Base-by-base conservation (phyloP, 1,140 invertebrate genomes). In the Neodiprion pinetum region DNA sequence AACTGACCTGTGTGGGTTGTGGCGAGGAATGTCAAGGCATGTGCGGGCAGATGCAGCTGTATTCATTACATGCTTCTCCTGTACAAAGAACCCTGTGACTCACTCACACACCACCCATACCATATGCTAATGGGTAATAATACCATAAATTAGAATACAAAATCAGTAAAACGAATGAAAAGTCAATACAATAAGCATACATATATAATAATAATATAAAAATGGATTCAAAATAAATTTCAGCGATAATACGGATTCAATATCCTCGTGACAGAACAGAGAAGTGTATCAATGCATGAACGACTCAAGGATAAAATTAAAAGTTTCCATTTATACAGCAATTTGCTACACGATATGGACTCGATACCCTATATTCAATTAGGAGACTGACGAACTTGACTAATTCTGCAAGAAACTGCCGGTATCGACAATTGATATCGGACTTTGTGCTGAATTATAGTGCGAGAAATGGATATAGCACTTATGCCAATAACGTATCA, bases 21-120 rank as follows among this genome's bases (percentile, higher is more conserved):
- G 85, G 79, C 87, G 87, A 88, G 85, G 84, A 85, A 84, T 86
- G 83, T 88, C 87, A 80, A 88, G 84, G 84, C 79, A 83, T 74
- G 86, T 85, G 81, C 87, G 87, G 79, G 75, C 81, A 87, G 84
- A 74, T 80, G 84, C 82, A 85, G 86, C 73, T 75, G 83, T 82
- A 83, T 80, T 87, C 82, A 83, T 80, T 86, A 87, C 85, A 85
- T 88, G 87, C 84, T 87, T 88, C 80, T 88, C 87, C 87, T 88
- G 86, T 85, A 88, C 86, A 88, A 80, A 88, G 81, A 85, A 85
- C 81, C 84, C 83, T 81, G 81, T 87, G 84, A 88, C 85, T 87
- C 87, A 82, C 84, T 87, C 87, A 87, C 82, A 82, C 82, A 85
- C 83, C 82, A 86, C 81, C 83, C 67, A 69, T 21, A 69, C 40